Base-by-base conservation (phyloP, 1,140 invertebrate species). In the Macrocentrus cingulum region DNA sequence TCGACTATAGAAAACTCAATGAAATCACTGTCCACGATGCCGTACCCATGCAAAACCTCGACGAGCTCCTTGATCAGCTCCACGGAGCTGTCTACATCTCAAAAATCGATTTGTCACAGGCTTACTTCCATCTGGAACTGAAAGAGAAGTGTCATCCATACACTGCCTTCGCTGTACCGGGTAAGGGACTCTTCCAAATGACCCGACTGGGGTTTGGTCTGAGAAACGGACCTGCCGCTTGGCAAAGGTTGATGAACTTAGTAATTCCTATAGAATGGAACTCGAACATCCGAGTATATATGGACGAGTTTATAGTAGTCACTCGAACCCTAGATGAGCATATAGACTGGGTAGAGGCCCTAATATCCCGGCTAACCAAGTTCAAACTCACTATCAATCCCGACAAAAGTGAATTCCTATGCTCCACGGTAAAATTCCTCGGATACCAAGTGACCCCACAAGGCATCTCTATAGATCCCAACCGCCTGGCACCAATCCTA, bases 31-130 rank as follows among this genome's bases (percentile, higher is more conserved):
- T 60, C n/a, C 65, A 68, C 48, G 77, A 81, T 49, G 57, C 59
- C 9, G 83, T 72, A 61, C 82, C 81, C 1, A 45, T 84, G 3
- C 81, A 81, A 2, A 55, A 70, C 5, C 77, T 83, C 1, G 72
- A 80, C 29, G 77, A 82, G 22, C 70, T 74, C 1, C 59, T 86
- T 2, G 70, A 79, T 50, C 62, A 55, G 19, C 50, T 84, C 50
- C 64, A 66, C 2, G 66, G 65, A 2, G 61, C 61, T 0, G 58
- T 68, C 15, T 77, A 71, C 44, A 73, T 77, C 15, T 68, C 68
- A 0, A 71, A 69, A 0, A 36, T 77, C 1, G 77, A 79, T 25
- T 32, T 66, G 11, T 61, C 46, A 9, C 16, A 39, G 0, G 58
- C 36, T 0, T 64, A 60, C 19, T 60, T 56, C 50, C 69, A 74